These are phyloP conservation scores for Temnothorax ravouxi DNA, from an alignment of 2,888 invertebrate genomes.

Conservation along the genomic window DNA sequence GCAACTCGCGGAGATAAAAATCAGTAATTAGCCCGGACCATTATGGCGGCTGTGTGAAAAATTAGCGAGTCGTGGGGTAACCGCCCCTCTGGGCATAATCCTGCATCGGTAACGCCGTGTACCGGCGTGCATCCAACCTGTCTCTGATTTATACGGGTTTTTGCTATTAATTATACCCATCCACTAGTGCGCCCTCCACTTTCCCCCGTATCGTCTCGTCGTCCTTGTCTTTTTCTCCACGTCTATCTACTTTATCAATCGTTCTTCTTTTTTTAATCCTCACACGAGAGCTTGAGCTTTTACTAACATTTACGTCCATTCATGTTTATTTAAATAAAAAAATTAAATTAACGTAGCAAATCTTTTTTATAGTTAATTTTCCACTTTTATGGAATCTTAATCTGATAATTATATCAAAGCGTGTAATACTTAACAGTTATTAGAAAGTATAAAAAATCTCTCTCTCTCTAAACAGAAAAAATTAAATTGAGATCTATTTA, in stretches of 20 bases:
- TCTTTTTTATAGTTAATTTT: background rate
- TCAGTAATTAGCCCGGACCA: slow-evolving; percentile 86
- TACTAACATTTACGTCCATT: background rate
- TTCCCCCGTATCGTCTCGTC: slow-evolving; percentile 31
- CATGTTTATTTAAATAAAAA: slow-evolving; percentile 11
- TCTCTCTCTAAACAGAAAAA: no score
- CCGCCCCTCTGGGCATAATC: slow-evolving; percentile 85
- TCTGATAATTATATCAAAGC: background rate
- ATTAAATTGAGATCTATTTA: slow-evolving; percentile 4
- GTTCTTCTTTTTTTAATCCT: slow-evolving; percentile 11
- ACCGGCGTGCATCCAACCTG: slow-evolving; percentile 82
- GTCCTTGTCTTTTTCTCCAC: slow-evolving; percentile 34
- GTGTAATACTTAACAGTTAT: background rate
- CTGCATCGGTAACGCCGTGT: slow-evolving; percentile 79
- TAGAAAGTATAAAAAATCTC: background rate
- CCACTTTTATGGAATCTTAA: background rate
- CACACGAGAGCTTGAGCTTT: background rate
- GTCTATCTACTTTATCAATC: slow-evolving; percentile 29
- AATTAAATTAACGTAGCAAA: background rate
- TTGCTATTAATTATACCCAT: slow-evolving; percentile 85
- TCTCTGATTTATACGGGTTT: slow-evolving; percentile 86
- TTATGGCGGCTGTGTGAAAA: slow-evolving; percentile 86
- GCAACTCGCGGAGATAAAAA: slow-evolving; percentile 84
- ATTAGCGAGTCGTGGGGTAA: slow-evolving; percentile 85
- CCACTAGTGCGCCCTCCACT: slow-evolving; percentile 57